phyloP scores from a whole-genome alignment of 2,888 invertebrate species.

The Cephus pulcher region DNA sequence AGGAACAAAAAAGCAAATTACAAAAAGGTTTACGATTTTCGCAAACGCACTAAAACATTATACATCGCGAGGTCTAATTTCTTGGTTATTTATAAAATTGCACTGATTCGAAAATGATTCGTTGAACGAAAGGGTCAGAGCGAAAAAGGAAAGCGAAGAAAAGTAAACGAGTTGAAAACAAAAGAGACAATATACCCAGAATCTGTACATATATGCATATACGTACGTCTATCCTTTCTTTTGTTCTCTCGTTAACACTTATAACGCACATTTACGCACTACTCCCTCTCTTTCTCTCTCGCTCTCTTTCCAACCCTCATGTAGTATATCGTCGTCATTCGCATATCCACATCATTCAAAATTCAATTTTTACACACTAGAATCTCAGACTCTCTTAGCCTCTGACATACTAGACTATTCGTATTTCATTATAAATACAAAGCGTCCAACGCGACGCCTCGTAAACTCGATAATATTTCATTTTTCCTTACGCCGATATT shows the following conservation, averaged over 20 bases:
- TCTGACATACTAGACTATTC: constrained; percentile 34
- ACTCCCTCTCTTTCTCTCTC: too few species aligned
- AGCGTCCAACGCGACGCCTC: constrained; percentile 19
- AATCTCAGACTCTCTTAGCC: constrained; percentile 25
- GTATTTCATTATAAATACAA: constrained; percentile 27
- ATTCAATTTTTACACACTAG: constrained; percentile 4
- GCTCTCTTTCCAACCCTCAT: not conserved
- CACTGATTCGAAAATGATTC: not conserved
- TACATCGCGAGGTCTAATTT: not conserved
- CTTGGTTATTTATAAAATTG: not conserved
- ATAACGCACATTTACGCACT: not conserved
- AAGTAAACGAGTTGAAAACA: not conserved
- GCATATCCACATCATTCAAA: not conserved
- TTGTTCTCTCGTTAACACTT: not conserved
- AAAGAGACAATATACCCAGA: not conserved
- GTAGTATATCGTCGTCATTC: not conserved
- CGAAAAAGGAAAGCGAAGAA: not conserved
- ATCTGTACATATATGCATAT: not conserved
- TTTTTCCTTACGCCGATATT: constrained; percentile 41
- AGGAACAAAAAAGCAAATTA: not conserved
- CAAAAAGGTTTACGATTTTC: not conserved
- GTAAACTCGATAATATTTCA: constrained; percentile 23
- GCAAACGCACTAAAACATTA: not conserved
- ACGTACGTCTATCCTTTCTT: not conserved
- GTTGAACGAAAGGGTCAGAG: not conserved